Base-by-base conservation (phyloP, 2,888 invertebrate genomes). In the Cheiracanthium punctorium region DNA sequence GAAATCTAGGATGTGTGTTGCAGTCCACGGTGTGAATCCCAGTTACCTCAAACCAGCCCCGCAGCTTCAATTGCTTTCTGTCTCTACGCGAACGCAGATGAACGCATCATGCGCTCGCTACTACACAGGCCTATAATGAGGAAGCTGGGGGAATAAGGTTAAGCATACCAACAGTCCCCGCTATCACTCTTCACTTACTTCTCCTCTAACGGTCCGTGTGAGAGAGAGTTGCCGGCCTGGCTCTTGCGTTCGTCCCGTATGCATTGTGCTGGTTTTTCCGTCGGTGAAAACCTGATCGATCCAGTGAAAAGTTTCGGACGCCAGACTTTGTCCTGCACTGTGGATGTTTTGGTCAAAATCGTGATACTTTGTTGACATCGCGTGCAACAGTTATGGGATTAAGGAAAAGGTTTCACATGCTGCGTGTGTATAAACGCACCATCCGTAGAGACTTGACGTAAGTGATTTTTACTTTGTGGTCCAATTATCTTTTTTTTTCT, bases 371-470 rank as follows among this genome's bases (percentile, higher is more conserved):
- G 4, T 4, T 37, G 37, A 37, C 37, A 10, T 37, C 4, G 37
- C 10, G 37, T 37, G 7, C 20, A 17, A 20, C 58, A n/a, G n/a
- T n/a, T n/a, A 74, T 74, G 81, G 74, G 69, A 33, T 4, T 81
- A 12, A 70, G 82, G 48, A 29, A 41, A 28, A 37, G 28, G 7
- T 7, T 41, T 7, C 24, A 33, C 30, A 75, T 70, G 71, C 43
- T 75, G 14, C 41, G 64, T 28, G 82, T 82, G 28, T 82, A 82
- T 17, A 82, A 28, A 30, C 41, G 76, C 29, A 82, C 82, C 17
- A 70, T 82, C 12, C n/a, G 24, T 10, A 41, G 82, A 14, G 82
- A 82, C 65, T 41, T 76, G 65, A 65, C 41, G 82, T 82, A 58
- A 76, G 82, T 71, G 10, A 37, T 10, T n/a, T n/a, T n/a, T n/a